Conservation (phyloP, 2,888 invertebrate species). For the Trissoscelio sp. region DNA sequence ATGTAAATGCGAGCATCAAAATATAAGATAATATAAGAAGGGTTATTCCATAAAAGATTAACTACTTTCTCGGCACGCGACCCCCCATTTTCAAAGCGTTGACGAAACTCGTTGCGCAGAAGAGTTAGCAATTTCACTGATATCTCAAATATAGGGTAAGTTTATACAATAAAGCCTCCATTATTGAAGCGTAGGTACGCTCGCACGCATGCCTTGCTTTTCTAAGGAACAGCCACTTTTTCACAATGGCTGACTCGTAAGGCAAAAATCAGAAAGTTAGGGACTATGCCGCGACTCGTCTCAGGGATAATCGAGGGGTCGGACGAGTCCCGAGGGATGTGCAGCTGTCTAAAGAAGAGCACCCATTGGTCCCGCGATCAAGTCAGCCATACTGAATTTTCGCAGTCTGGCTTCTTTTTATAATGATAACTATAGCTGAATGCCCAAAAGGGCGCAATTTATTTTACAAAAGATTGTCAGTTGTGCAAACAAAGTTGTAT, state of each 20-base stretch:
- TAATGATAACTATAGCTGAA: conserved; percentile 73
- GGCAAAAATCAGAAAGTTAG: conserved; percentile 84
- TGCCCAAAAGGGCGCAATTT: conserved; percentile 54
- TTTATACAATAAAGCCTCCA: conserved; percentile 55
- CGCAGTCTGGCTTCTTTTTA: conserved; percentile 80
- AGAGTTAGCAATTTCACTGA: conserved; percentile 37
- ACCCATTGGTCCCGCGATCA: conserved; percentile 76
- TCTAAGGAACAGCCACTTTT: conserved; percentile 72
- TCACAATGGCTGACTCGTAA: conserved; percentile 83
- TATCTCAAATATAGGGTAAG: conserved; percentile 47
- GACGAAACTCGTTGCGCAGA: conserved; percentile 54
- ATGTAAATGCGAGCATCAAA: conserved; percentile 32
- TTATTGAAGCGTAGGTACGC: conserved; percentile 53
- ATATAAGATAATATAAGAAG: conserved; percentile 39
- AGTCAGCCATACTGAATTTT: conserved; percentile 82
- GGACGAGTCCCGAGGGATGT: conserved; percentile 78
- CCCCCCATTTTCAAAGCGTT: conserved; percentile 48
- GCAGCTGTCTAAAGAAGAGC: conserved; percentile 80
- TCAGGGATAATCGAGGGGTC: conserved; percentile 71
- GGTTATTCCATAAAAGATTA: conserved; percentile 51
- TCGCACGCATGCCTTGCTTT: conserved; percentile 60
- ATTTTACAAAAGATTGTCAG: conserved; percentile 56
- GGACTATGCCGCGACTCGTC: conserved; percentile 74
- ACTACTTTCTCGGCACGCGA: conserved; percentile 63
- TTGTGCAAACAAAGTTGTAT: conserved; percentile 57